Percentiles rank a stretch among this genome's conserved stretches.
Conservation (phyloP, 2,888 invertebrate genomes). For the Caenorhabditis sp. region DNA sequence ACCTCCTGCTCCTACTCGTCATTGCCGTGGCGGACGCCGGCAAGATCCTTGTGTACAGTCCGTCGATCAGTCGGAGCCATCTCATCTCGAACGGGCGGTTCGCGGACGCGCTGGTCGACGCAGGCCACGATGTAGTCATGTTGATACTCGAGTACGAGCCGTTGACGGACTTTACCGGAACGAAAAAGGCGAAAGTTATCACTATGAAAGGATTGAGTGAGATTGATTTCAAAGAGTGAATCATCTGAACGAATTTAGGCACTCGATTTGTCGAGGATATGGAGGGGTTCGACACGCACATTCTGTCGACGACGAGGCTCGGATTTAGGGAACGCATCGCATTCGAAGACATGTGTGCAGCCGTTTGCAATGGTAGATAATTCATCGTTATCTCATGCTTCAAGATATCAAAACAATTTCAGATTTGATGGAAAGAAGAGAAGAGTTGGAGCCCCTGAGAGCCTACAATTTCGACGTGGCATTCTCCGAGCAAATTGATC, state of each 20-base stretch:
- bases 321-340: conserved; percentile 58
- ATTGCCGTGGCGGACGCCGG: conserved; percentile 15
- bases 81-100: conserved; percentile 71
- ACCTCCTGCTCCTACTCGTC: background rate
- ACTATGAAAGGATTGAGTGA: conserved; percentile 70
- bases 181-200: conserved; percentile 71
- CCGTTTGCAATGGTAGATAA: conserved; percentile 62
- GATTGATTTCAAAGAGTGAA: conserved; percentile 15
- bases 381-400: background rate
- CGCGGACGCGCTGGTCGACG: conserved; percentile 70
- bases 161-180: conserved; percentile 62
- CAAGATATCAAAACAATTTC: conserved; percentile 8
- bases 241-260: conserved; percentile 13
- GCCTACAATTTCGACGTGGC: conserved; percentile 72
- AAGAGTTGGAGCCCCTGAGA: conserved; percentile 67
- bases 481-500: conserved; percentile 73
- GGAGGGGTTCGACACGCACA: conserved; percentile 42
- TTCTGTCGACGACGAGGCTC: conserved; percentile 31
- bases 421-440: conserved; percentile 65
- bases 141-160: conserved; percentile 70
- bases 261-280: conserved; percentile 51
- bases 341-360: conserved; percentile 59
- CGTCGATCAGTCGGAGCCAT: conserved; percentile 64
- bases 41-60: conserved; percentile 65
- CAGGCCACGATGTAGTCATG: conserved; percentile 73